Percentiles rank a stretch among this genome's conserved stretches.
Evolutionary conservation across 2,797 vertebrate genomes (phyloP).

Genomic region (Tachyglossus aculeatus): DNA sequence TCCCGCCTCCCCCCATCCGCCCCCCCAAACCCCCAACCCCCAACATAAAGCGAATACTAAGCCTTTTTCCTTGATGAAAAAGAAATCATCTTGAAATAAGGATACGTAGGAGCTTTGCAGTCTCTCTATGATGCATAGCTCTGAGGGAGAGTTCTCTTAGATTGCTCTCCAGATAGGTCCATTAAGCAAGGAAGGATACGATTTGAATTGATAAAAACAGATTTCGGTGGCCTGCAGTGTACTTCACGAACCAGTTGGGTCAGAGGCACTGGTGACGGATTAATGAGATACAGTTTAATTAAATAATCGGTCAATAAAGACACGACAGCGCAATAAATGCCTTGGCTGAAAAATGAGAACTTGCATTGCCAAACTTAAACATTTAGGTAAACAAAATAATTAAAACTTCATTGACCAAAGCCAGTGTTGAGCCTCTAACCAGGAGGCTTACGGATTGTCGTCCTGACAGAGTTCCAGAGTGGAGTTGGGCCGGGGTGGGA

Average conservation of each 20-base stretch:
- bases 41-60: conserved; percentile 50
- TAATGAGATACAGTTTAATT: conserved; percentile 76
- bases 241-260: conserved; percentile 50
- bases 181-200: conserved; percentile 59
- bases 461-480: conserved; percentile 32
- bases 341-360: conserved; percentile 63
- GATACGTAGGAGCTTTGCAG: conserved; percentile 57
- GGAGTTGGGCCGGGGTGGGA: no score
- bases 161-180: conserved; percentile 65
- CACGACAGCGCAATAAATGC: conserved; percentile 63
- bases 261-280: conserved; percentile 59
- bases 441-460: conserved; percentile 42
- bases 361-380: conserved; percentile 64
- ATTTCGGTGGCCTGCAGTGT: conserved; percentile 39
- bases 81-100: conserved; percentile 69
- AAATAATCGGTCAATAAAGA: conserved; percentile 76
- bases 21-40: conserved; percentile 25
- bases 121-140: conserved; percentile 65
- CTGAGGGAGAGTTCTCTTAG: conserved; percentile 52
- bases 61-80: conserved; percentile 61
- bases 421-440: conserved; percentile 43
- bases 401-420: conserved; percentile 60
- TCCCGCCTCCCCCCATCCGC: no score
- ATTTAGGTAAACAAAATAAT: conserved; percentile 71
- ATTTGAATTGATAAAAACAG: conserved; percentile 53